Evolutionary conservation across 2,797 vertebrate genomes (phyloP), one percentile per base, ranked within the genome.

Genomic region (Etheostoma perlongum): DNA sequence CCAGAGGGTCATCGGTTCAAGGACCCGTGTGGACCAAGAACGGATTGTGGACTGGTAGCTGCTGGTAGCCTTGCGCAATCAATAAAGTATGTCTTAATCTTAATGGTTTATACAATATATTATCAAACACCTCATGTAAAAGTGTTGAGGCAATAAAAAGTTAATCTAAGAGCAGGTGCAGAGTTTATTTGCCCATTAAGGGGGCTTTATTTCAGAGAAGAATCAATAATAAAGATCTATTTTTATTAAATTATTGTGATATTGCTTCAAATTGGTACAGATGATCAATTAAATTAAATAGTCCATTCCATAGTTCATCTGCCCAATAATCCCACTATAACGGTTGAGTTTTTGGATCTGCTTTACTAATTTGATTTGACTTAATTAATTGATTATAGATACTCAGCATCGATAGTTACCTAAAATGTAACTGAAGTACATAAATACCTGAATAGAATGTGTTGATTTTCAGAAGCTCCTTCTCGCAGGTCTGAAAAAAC

Each of bases 391-490:
- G 48, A 66, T 62, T 40, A 67, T 1, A 58, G 65, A 36, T n/a
- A 16, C 23, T 52, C 12, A 47, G 2, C 0, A 14, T 48, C 16
- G 54, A 6, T 25, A 6, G 3, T 14, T 21, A 16, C 33, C 33
- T 40, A 3, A 40, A 12, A 51, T 12, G 7, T 2, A 19, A 57
- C 2, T 7, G 0, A 46, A 60, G 18, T 52, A 3, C 71, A 77
- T 42, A 78, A 76, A 94, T 94, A 99, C 98, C 98, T 96, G 98
- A 99, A 94, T 99, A 99, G 95, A 99, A 99, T 18, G 97, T 99
- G 95, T 99, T 99, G 95, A 99, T 99, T 95, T 99, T 99, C 95
- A 98, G 96, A 90, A 99, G 98, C 93, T 99, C 98, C 87, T 99
- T 99, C 93, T 99, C 98, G 79, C 98, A 99, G 25, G 95, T 97